Evolutionary conservation across 2,113 vertebrate genomes (phyloP).

Genomic region (Gorsachius goisagi): DNA sequence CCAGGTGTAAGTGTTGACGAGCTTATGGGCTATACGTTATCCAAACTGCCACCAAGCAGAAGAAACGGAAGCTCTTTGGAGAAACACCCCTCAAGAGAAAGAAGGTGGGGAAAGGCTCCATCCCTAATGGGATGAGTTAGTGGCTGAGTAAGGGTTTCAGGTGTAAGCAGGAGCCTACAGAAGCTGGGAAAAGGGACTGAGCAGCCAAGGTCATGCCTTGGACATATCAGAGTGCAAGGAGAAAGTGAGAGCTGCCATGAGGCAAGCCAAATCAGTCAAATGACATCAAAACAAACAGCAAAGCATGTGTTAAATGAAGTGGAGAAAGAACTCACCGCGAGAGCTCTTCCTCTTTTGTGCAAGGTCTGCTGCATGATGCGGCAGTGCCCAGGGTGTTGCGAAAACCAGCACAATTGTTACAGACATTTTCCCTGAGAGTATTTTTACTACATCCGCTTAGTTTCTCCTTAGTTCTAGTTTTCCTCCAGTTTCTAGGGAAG

Average conservation of each 20-base stretch:
- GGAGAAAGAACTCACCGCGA: neutral
- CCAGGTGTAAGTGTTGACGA: neutral
- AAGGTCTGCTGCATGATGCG: neutral
- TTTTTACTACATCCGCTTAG: slow-evolving; percentile 13
- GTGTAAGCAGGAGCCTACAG: neutral
- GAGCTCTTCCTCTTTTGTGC: slow-evolving; percentile 17
- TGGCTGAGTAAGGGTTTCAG: neutral
- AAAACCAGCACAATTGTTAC: neutral
- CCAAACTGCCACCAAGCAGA: neutral
- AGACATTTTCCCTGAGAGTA: neutral
- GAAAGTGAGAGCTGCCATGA: neutral
- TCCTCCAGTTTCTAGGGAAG: slow-evolving; percentile 38
- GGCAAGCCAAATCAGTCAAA: neutral
- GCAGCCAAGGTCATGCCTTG: neutral
- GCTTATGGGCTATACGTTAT: fast-evolving
- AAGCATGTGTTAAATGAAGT: neutral
- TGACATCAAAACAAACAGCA: neutral
- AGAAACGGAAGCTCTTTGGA: neutral
- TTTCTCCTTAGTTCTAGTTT: slow-evolving; percentile 11
- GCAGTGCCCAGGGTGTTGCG: neutral
- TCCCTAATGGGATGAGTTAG: neutral
- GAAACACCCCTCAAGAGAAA: neutral
- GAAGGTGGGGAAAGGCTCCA: neutral
- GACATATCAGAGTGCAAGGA: neutral
- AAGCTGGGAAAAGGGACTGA: neutral